Conservation (phyloP, 2,113 vertebrate species). For the Colius striatus region DNA sequence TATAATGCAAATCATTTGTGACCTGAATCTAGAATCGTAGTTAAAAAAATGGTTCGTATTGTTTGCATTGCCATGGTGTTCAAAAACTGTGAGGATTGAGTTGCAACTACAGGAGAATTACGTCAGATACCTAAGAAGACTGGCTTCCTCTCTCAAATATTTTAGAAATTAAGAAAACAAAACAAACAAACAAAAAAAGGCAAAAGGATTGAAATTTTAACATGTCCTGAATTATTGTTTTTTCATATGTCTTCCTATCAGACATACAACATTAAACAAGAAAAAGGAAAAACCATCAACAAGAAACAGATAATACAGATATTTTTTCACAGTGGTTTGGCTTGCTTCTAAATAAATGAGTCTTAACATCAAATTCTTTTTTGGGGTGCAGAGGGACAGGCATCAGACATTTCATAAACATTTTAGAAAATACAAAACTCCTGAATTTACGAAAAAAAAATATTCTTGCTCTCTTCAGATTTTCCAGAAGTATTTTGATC, state of each 20-base stretch:
- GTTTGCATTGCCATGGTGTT: neutral
- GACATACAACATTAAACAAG: neutral
- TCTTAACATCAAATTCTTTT: neutral
- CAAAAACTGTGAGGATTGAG: neutral
- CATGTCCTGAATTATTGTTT: neutral
- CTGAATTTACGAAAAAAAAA: neutral
- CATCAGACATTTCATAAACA: neutral
- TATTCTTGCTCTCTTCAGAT: neutral
- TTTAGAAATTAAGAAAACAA: neutral
- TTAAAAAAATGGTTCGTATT: conserved; percentile 3
- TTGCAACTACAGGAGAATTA: neutral
- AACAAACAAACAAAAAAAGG: neutral
- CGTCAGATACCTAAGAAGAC: neutral
- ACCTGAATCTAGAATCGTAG: conserved; percentile 23
- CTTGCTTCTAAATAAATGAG: neutral
- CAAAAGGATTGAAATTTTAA: neutral
- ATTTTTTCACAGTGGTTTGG: neutral
- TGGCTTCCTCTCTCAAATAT: neutral
- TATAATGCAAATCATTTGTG: conserved; percentile 11
- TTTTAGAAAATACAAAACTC: neutral
- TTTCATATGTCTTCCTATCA: neutral
- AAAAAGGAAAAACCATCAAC: neutral
- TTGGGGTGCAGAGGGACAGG: neutral
- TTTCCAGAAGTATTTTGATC: neutral
- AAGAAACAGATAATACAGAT: neutral